Evolutionary conservation across 1,140 invertebrate genomes (phyloP).

Genomic region (Lamellibrachia luymesi): DNA sequence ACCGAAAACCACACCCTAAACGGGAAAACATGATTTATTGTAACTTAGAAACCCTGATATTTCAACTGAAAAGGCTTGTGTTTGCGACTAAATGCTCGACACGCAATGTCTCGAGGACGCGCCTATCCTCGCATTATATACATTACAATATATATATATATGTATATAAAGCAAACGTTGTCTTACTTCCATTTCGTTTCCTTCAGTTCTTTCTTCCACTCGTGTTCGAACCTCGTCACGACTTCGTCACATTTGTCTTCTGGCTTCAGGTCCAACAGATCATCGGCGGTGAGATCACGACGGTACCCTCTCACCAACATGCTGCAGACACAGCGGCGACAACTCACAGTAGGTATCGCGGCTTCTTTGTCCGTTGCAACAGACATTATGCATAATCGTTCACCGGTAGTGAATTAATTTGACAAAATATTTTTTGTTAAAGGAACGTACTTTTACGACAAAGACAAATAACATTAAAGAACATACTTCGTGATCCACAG

Average conservation of each 20-base stretch:
- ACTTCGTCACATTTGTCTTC: slow-evolving; percentile 16
- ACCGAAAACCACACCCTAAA: no score
- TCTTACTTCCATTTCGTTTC: slow-evolving; percentile 10
- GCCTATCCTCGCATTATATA: no score
- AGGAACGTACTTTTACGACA: neutral
- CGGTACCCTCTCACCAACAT: slow-evolving; percentile 13
- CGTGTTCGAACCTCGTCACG: slow-evolving; percentile 13
- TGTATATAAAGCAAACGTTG: neutral
- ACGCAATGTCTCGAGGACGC: no score
- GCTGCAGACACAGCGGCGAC: neutral
- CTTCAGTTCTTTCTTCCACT: slow-evolving; percentile 16
- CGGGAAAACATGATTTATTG: no score
- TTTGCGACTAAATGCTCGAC: no score
- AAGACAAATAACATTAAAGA: neutral
- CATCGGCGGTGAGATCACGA: neutral
- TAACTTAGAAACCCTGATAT: no score
- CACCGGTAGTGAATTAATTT: no score
- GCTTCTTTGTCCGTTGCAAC: no score
- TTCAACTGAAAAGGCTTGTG: no score
- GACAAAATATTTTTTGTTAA: no score
- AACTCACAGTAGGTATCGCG: no score
- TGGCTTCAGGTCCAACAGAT: slow-evolving; percentile 13
- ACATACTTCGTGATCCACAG: slow-evolving; percentile 14
- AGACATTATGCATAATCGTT: neutral
- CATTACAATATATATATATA: neutral